Evolutionary conservation across 2,888 invertebrate genomes (phyloP), one percentile per base, ranked within the genome.

Genomic region (Seladonia tumulorum): DNA sequence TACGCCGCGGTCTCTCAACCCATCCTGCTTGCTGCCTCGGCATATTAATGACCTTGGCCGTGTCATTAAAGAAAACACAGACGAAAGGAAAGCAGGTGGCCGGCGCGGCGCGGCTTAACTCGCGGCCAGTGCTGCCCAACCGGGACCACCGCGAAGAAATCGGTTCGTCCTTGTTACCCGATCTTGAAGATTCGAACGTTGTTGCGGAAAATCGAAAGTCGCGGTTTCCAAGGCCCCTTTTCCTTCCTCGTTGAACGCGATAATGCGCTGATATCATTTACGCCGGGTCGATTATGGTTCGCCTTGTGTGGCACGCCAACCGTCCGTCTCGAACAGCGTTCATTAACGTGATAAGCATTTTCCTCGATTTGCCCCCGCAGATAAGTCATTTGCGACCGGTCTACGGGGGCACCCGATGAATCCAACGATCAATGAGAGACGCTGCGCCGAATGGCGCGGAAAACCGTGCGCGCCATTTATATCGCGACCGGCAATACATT

Each of bases 41-140:
- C 68, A 83, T 88, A 88, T 88, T 88, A 88, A 88, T 82, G 82
- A 82, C 71, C 80, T 25, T 53, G 80, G 68, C 76, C 49, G 66
- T 78, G 77, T 72, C 79, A 83, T 88, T 86, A 86, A 70, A 80
- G 39, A 29, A 72, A 73, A 70, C 42, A 63, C 25, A 22, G n/a
- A 8, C 29, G 68, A 47, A 70, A 42, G 60, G 29, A 66, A 63
- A 76, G n/a, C 10, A 10, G 39, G 35, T 45, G 22, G 45, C 72
- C 47, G 16, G 16, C 5, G 57, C n/a, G 60, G 42, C 42, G 57
- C n/a, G 60, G 42, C 42, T 75, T 35, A 16, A 35, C n/a, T 49
- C 71, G 66, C 16, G 4, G 1, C 22, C 68, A 68, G 76, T 53
- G 76, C 25, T 25, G n/a, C 66, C 68, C 76, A 53, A 49, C 49